Conservation (phyloP, 2,797 vertebrate species). For the Epinephelus coioides region DNA sequence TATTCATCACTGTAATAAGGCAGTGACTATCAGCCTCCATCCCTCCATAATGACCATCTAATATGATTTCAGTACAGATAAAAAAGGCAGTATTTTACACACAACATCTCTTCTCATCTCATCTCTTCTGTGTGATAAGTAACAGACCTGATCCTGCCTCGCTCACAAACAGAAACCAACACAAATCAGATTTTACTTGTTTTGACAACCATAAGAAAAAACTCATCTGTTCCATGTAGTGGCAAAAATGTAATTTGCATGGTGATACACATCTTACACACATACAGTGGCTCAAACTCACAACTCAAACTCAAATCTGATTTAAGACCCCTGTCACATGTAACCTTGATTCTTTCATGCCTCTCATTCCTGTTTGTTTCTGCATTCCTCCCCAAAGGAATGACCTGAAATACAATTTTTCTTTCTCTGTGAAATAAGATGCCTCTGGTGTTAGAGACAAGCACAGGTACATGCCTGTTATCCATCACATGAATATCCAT, state of each 20-base stretch:
- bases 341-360: not conserved
- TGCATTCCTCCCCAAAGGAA: not conserved
- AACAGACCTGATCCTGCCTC: not conserved
- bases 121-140: not conserved
- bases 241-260: not conserved
- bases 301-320: not conserved
- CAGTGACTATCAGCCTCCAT: not conserved
- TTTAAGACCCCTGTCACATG: not conserved
- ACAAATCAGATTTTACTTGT: not conserved
- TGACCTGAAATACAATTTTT: not conserved
- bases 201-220: not conserved
- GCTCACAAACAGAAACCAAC: not conserved
- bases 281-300: not conserved
- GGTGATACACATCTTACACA: not conserved
- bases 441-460: not conserved
- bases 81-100: not conserved
- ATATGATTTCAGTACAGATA: not conserved
- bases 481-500: slow-evolving; percentile 6
- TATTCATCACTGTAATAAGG: not conserved
- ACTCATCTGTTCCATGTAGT: not conserved
- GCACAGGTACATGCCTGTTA: not conserved
- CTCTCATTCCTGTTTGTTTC: not conserved
- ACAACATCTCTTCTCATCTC: no score
- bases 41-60: not conserved
- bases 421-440: slow-evolving; percentile 11